Evolutionary conservation across 2,113 vertebrate species (phyloP).

Genomic region (Damaliscus lunatus): DNA sequence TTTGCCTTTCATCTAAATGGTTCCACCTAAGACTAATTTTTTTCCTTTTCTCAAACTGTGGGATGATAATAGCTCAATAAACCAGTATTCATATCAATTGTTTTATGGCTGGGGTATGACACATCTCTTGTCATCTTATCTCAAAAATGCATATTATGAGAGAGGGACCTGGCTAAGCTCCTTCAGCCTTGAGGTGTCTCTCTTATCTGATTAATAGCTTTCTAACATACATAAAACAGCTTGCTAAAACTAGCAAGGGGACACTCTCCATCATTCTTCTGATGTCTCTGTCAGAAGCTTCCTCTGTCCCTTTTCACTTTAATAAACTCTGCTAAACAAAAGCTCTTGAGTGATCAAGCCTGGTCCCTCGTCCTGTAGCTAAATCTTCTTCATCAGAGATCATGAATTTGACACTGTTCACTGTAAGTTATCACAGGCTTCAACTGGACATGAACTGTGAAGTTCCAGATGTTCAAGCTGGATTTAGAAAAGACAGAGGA

Average conservation of each 20-base stretch:
- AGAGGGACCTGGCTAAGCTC: not conserved
- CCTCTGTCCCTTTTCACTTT: not conserved
- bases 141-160: not conserved
- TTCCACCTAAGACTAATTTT: not conserved
- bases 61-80: not conserved
- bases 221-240: not conserved
- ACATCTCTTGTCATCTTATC: not conserved
- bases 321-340: not conserved
- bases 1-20: not conserved
- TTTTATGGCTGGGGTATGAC: not conserved
- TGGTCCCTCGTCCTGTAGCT: not conserved
- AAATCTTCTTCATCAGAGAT: not conserved
- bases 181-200: not conserved
- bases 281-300: not conserved
- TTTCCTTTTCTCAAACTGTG: not conserved
- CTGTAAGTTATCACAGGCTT: not conserved
- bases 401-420: not conserved
- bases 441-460: not conserved
- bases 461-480: not conserved
- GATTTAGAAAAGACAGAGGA: not conserved
- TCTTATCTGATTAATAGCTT: not conserved
- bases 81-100: not conserved
- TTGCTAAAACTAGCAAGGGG: not conserved
- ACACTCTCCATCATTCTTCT: not conserved
- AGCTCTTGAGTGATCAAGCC: not conserved